Evolutionary conservation across 2,888 invertebrate genomes (phyloP), one percentile per base, ranked within the genome.

Genomic region (Habroteleia sp.): DNA sequence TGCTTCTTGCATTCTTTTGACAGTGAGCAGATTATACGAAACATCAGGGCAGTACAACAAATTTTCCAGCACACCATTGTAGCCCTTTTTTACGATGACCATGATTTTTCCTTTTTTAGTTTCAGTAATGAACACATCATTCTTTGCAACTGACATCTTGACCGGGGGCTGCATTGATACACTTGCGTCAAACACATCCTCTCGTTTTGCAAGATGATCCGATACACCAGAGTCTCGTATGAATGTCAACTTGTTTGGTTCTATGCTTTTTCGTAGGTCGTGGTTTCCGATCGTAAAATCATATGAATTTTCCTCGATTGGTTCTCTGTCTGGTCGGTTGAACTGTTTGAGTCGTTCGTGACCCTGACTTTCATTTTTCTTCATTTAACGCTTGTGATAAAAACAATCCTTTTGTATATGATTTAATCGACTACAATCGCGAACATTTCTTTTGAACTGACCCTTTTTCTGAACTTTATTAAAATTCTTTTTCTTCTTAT

Each of bases 1-100:
- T n/a, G 14, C 37, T 23, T 37, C 1, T 17, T 52, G 52, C 23
- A 52, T 37, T 14, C n/a, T 20, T 4, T 13, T 23, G 5, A 52
- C 52, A 0, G 52, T 37, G 0, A 52, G n/a, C 3, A 52, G n/a
- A 14, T 52, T 52, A 8, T 25, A 14, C 1, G 35, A 13, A n/a
- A 37, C n/a, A 13, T 52, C 50, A 4, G 50, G 25, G 23, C 35
- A n/a, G 6, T 16, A 52, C 3, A 52, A n/a, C 6, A 52, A 35
- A 5, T 52, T 7, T 4, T 52, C 8, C 14, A 52, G 8, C 0
- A 8, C n/a, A 0, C 7, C 7, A 1, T 7, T 1, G 6, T 33
- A 3, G 1, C 52, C 52, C 8, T 25, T 0, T 6, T 52, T n/a
- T 1, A 8, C 37, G 1, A 13, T 7, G 11, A 37, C 37, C 3